Percentiles rank a stretch among this genome's conserved stretches.
These are phyloP conservation scores for Dreissena rostriformis DNA, from an alignment of 1,140 invertebrate genomes.

Conservation along the genomic window DNA sequence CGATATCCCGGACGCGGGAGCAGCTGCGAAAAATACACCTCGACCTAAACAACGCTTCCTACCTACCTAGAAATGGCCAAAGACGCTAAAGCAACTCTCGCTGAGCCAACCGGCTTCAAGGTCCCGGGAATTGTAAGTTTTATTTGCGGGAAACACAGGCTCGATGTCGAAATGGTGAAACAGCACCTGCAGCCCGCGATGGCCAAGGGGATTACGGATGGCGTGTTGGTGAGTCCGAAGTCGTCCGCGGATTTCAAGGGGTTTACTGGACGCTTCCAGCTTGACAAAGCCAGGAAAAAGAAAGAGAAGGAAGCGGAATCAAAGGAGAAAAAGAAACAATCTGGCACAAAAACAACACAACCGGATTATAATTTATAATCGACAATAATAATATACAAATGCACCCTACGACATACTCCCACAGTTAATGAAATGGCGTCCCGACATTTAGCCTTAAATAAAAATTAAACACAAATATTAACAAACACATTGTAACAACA, in stretches of 20 bases:
- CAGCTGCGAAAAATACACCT: conserved; percentile 6
- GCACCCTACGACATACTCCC: too few relatives aligned
- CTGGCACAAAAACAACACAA: neutral
- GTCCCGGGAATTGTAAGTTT: conserved; percentile 33
- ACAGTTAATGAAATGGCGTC: too few relatives aligned
- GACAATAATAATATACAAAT: too few relatives aligned
- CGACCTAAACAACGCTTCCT: conserved; percentile 34
- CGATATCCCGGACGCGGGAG: neutral
- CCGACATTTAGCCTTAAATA: too few relatives aligned
- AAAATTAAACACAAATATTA: too few relatives aligned
- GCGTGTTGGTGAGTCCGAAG: conserved; percentile 41
- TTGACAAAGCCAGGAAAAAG: conserved; percentile 41
- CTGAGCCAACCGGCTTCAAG: conserved; percentile 26
- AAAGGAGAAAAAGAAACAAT: neutral
- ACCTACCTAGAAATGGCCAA: conserved; percentile 47
- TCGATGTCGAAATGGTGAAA: conserved; percentile 26
- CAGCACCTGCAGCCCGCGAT: conserved; percentile 49
- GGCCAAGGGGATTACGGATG: conserved; percentile 39
- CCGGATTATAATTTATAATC: too few relatives aligned
- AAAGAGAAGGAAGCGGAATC: conserved; percentile 27
- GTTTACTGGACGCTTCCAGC: conserved; percentile 40
- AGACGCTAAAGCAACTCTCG: conserved; percentile 36
- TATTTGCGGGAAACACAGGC: conserved; percentile 38
- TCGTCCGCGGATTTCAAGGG: conserved; percentile 48
- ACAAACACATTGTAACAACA: too few relatives aligned